These are phyloP conservation scores for Sebastiscus albofasciatus DNA, from an alignment of 2,797 vertebrate genomes.

Conservation along the genomic window DNA sequence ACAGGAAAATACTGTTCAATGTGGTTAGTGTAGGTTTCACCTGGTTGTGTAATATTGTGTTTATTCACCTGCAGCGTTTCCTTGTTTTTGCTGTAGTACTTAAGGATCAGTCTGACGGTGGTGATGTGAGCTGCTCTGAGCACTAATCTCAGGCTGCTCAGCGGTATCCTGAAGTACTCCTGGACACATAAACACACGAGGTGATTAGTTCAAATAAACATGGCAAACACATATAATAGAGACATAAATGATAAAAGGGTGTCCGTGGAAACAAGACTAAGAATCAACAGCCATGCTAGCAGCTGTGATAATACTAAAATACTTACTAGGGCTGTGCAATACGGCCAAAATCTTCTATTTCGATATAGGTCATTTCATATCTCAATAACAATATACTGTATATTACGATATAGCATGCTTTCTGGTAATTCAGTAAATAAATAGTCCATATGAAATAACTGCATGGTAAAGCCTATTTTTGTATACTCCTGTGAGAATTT, in stretches of 20 bases:
- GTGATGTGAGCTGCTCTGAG: slow-evolving; percentile 68
- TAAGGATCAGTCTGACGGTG: slow-evolving; percentile 79
- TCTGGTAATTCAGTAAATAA: too few relatives aligned
- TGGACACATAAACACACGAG: slow-evolving; percentile 34
- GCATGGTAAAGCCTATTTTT: too few relatives aligned
- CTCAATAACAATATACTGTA: too few relatives aligned
- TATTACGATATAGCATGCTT: too few relatives aligned
- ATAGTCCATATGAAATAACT: too few relatives aligned
- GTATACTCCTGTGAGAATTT: too few relatives aligned
- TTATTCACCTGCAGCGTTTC: slow-evolving; percentile 69
- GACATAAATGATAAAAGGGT: neutral
- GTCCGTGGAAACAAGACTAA: neutral
- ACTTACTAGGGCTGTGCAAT: too few relatives aligned
- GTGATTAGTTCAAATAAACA: neutral
- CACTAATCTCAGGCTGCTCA: slow-evolving; percentile 65
- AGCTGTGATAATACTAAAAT: neutral
- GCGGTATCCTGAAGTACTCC: slow-evolving; percentile 83
- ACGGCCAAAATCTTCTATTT: too few relatives aligned
- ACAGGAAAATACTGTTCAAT: neutral
- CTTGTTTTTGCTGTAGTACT: slow-evolving; percentile 76
- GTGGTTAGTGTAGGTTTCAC: neutral
- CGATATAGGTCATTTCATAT: too few relatives aligned
- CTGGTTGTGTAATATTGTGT: neutral
- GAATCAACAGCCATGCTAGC: neutral
- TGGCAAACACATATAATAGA: neutral